Conservation (phyloP, 2,797 vertebrate species). For the Ammospiza maritima region DNA sequence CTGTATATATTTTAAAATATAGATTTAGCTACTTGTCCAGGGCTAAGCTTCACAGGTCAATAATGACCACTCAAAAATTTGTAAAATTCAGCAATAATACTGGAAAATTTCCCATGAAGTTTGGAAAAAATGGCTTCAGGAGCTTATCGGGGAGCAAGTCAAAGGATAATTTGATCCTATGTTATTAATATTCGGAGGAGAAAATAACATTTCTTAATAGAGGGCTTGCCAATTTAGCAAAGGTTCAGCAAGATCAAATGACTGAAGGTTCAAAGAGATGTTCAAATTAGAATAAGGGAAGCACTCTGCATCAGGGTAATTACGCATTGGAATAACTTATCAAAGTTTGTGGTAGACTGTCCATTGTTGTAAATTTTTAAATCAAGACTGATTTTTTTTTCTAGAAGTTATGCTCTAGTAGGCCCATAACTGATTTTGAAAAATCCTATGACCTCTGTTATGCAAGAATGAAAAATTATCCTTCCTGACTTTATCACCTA, state of each 20-base stretch:
- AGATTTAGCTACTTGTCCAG: not conserved
- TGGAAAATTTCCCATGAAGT: not conserved
- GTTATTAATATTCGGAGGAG: not conserved
- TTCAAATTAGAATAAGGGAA: conserved; percentile 9
- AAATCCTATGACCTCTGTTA: not conserved
- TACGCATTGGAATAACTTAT: conserved; percentile 23
- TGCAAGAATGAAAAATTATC: not conserved
- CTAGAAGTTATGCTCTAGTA: not conserved
- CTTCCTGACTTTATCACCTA: not conserved
- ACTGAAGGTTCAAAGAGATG: conserved; percentile 44
- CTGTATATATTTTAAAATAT: not conserved
- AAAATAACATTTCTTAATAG: conserved; percentile 27
- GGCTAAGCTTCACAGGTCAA: not conserved
- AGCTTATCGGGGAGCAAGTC: not conserved
- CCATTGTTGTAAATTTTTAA: conserved; percentile 41
- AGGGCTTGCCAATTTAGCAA: conserved; percentile 14
- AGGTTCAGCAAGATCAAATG: conserved; percentile 51
- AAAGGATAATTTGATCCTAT: not conserved
- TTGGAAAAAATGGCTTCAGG: not conserved
- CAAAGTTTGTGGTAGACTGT: not conserved
- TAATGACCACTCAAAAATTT: not conserved
- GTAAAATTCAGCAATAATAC: not conserved
- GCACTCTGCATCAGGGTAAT: conserved; percentile 5
- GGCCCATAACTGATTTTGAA: not conserved
- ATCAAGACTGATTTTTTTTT: not conserved